Evolutionary conservation across 2,888 invertebrate species (phyloP), one percentile per base, ranked within the genome.

Genomic region (Timandra comae): DNA sequence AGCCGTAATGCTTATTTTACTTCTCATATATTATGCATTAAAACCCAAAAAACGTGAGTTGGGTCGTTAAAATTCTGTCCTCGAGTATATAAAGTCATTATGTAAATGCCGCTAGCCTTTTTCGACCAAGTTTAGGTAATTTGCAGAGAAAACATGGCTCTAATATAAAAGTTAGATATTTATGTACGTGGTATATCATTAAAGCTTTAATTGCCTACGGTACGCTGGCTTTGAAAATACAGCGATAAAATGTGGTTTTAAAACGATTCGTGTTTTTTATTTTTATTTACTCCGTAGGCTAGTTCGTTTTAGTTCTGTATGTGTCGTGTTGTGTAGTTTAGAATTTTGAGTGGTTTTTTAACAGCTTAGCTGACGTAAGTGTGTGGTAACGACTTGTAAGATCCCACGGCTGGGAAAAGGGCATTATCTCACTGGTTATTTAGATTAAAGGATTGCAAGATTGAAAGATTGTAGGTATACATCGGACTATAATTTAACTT

Each of bases 41-140:
- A 51, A 57, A 49, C 51, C 49, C 52, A 55, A 58, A n/a, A n/a
- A 57, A 56, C 49, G 50, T 43, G 50, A 52, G 46, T 48, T 37
- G 63, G 50, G 55, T 53, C 73, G 78, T 82, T 81, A 77, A 80
- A 74, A 84, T 82, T 77, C 80, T 52, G 65, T 53, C 56, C 59
- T 61, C 68, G 67, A 59, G 56, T 65, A 79, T 77, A 84, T 82
- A 77, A 80, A 82, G 81, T 80, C 75, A 81, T 84, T 82, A 82
- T 81, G 81, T 67, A 81, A 81, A 82, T 81, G 65, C 48, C 46
- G 39, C 38, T 49, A 57, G 64, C 49, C 63, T 68, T 79, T 78
- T 71, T 73, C 63, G 63, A 54, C 55, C 63, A 72, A 72, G 68
- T 77, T 80, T 72, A 75, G 75, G 68, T 77, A 72, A 74, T 81